Percentiles rank a stretch among this genome's conserved stretches.
Conservation (phyloP, 1,140 invertebrate genomes). For the Drusus annulatus region DNA sequence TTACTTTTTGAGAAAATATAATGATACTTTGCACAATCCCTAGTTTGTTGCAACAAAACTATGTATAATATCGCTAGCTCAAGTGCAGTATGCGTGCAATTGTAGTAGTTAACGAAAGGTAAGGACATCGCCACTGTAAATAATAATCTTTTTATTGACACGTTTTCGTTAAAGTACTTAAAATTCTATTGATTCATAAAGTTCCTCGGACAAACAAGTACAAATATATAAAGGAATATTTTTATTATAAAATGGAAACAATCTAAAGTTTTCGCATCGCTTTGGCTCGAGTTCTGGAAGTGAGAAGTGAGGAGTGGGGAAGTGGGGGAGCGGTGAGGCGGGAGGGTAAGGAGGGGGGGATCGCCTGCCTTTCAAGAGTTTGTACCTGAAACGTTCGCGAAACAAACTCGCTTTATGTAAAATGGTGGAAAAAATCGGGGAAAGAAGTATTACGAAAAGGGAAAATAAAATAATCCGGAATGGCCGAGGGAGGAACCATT, state of each 20-base stretch:
- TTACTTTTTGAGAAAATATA: no score
- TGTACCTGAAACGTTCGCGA: background rate
- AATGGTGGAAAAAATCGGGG: constrained; percentile 20
- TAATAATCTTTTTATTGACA: no score
- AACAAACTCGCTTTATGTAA: constrained; percentile 20
- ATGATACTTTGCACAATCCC: no score
- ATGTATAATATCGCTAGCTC: no score
- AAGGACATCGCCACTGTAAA: no score
- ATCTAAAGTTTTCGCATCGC: constrained; percentile 45
- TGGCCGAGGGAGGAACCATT: constrained; percentile 11
- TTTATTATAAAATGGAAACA: constrained; percentile 50
- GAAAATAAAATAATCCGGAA: constrained; percentile 43
- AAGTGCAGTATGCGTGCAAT: no score
- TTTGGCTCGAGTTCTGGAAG: constrained; percentile 1
- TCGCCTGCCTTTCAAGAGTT: no score
- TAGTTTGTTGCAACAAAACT: no score
- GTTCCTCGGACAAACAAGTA: background rate
- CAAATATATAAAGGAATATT: constrained; percentile 15
- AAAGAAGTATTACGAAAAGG: constrained; percentile 29
- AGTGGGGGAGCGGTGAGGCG: background rate
- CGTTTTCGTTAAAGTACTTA: no score
- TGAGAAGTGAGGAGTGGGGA: constrained; percentile 10
- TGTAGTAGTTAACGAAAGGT: no score
- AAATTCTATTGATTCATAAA: no score
- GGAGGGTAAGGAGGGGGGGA: no score